phyloP scores from a whole-genome alignment of 2,888 invertebrate species.

The Cephus runcator region DNA sequence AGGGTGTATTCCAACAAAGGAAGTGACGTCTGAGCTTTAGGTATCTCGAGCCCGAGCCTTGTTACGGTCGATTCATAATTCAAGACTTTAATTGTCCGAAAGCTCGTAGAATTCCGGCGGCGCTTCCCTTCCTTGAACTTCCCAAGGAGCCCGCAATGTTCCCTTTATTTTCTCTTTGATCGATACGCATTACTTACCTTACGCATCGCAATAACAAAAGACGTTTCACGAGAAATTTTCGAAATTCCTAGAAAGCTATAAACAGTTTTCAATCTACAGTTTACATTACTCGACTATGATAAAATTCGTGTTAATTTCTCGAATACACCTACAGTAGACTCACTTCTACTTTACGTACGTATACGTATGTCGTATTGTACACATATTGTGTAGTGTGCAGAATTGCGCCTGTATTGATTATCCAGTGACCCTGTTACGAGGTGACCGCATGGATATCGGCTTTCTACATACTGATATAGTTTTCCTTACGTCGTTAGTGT shows the following conservation, averaged over 20 bases:
- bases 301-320: neutral
- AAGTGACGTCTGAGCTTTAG: neutral
- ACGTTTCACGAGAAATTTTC: neutral
- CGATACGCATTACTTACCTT: no score
- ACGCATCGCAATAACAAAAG: no score
- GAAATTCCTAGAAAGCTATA: neutral
- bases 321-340: neutral
- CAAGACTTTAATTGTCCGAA: conserved; percentile 48
- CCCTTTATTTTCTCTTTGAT: neutral
- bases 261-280: neutral
- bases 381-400: neutral
- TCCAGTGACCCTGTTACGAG: conserved; percentile 42
- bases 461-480: conserved; percentile 19
- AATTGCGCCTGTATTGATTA: conserved; percentile 36
- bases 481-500: neutral
- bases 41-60: conserved; percentile 9
- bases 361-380: neutral
- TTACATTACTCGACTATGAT: neutral
- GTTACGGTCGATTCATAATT: conserved; percentile 48
- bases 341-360: neutral
- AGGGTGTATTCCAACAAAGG: neutral
- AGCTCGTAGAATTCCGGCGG: conserved; percentile 20
- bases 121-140: conserved; percentile 11
- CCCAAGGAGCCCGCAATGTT: conserved; percentile 5
- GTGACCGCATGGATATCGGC: conserved; percentile 27